A percentile compares a stretch with the other conserved stretches of the same genome.
phyloP scores from a whole-genome alignment of 2,113 vertebrate genomes.

The Pristiophorus japonicus region DNA sequence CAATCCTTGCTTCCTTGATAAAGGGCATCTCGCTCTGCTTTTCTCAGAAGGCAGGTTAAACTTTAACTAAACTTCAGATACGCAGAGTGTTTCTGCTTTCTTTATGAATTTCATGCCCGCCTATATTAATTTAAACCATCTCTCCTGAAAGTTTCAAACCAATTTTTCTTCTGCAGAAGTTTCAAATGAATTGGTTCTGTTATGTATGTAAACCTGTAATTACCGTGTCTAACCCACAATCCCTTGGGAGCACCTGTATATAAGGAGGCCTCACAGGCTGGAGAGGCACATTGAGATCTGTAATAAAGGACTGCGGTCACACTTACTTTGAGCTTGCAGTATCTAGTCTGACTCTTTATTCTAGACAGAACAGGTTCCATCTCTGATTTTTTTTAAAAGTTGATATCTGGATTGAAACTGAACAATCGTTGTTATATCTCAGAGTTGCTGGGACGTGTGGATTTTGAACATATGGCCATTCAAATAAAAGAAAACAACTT shows the following conservation, averaged over 20 bases:
- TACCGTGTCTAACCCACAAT: too few species aligned
- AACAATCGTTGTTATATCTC: not conserved
- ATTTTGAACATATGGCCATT: not conserved
- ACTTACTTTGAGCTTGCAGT: too few species aligned
- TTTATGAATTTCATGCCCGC: not conserved
- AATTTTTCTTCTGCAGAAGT: not conserved
- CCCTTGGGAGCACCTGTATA: too few species aligned
- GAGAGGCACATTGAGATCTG: too few species aligned
- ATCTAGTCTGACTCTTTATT: too few species aligned
- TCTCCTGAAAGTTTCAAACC: not conserved
- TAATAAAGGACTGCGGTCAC: too few species aligned
- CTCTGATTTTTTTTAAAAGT: not conserved
- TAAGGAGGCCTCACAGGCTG: too few species aligned
- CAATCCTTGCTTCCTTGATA: not conserved
- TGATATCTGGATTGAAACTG: not conserved
- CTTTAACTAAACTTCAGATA: slow-evolving; percentile 14
- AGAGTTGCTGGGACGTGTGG: not conserved
- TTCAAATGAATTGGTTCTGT: not conserved
- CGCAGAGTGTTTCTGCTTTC: not conserved
- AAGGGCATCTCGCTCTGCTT: not conserved
- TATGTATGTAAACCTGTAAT: too few species aligned
- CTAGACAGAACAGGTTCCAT: too few species aligned
- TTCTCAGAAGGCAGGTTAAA: not conserved
- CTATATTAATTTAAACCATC: not conserved
- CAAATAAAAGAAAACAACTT: not conserved